Evolutionary conservation across 2,888 invertebrate genomes (phyloP), one percentile per base, ranked within the genome.

Genomic region (Lingula anatina): DNA sequence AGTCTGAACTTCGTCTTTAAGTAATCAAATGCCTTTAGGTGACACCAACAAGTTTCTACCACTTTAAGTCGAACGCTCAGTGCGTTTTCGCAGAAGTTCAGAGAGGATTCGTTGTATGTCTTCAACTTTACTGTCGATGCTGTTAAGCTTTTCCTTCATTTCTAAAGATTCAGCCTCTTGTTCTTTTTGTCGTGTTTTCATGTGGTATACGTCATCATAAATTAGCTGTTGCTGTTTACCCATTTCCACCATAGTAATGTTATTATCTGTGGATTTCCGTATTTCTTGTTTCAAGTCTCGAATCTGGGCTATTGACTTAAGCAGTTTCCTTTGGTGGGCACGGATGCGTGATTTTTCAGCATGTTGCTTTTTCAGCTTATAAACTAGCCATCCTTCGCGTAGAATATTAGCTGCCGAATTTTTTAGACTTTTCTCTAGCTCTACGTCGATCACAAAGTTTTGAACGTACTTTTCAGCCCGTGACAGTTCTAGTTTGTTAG

Each of bases 381-480:
- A 71, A 4, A 71, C 60, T 50, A 70, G 62, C 74, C 73, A 73
- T 12, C 71, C 73, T 23, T 68, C 68, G 46, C 68, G 66, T 47
- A 73, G 61, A 5, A 73, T 68, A 54, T 73, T 71, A 3, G 73
- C 71, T 1, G 73, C 73, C 27, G 73, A 69, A 44, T 66, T 58
- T 46, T 69, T 70, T 20, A 68, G 55, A 23, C 62, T 56, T 50
- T 74, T 72, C 47, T 67, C 72, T 26, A 75, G 55, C 48, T 73
- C 70, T 4, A 71, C 69, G 49, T 73, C 73, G n/a, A 73, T 66
- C 7, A 75, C 75, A 54, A 75, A 75, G 51, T 75, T 71, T 53
- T 75, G 73, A 5, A 75, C 74, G 53, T 72, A 75, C 53, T 73
- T 75, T 56, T 75, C 75, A 5, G 73, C 64, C 36, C 74, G 55